Evolutionary conservation across 2,888 invertebrate species (phyloP).

Genomic region (Harpalus rubripes): DNA sequence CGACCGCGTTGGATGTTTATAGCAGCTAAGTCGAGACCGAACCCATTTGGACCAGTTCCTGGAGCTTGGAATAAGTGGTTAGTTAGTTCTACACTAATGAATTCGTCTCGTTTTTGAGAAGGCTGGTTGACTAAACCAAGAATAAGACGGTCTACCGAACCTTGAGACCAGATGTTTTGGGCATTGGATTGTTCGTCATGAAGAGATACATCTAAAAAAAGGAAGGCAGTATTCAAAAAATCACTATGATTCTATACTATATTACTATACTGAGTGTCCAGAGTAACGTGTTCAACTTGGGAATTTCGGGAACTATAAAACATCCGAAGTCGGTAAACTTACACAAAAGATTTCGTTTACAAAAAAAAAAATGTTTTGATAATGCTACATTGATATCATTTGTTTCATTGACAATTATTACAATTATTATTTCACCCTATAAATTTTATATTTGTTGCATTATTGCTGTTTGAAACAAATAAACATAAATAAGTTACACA

Average conservation of each 20-base stretch:
- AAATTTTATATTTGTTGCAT: too few species aligned
- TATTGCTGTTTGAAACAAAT: too few species aligned
- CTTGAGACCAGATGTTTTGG: conserved; percentile 86
- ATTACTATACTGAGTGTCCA: too few species aligned
- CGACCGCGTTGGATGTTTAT: conserved; percentile 93
- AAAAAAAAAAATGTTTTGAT: too few species aligned
- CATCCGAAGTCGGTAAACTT: too few species aligned
- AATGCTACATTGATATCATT: too few species aligned
- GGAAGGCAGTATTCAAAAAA: conserved; percentile 3
- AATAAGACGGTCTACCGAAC: conserved; percentile 88
- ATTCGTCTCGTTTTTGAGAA: conserved; percentile 89
- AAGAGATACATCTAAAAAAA: conserved; percentile 85
- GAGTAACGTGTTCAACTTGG: too few species aligned
- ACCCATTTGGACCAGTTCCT: conserved; percentile 70
- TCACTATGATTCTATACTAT: background rate
- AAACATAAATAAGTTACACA: too few species aligned
- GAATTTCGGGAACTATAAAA: too few species aligned
- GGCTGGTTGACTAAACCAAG: conserved; percentile 89
- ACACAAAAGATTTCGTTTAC: too few species aligned
- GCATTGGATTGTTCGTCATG: conserved; percentile 87
- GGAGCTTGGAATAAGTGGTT: conserved; percentile 90
- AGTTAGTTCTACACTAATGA: conserved; percentile 88
- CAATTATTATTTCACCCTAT: too few species aligned
- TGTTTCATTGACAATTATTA: too few species aligned
- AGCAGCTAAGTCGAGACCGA: conserved; percentile 92